Base-by-base conservation (phyloP, 2,888 invertebrate species). In the Leptinotarsa peninsularis region DNA sequence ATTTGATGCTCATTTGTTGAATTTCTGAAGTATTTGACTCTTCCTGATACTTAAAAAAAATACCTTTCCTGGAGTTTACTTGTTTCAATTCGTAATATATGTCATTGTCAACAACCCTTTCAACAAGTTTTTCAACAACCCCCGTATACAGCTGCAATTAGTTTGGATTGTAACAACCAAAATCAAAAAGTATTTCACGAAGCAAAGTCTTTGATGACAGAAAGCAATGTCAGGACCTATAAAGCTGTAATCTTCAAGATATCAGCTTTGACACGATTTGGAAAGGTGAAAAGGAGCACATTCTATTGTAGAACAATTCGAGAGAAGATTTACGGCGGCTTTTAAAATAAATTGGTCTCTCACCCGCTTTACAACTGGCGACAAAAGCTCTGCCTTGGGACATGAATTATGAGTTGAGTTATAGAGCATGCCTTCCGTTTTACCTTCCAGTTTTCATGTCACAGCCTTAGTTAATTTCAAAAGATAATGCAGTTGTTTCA, bases 341-440 rank as follows among this genome's bases (percentile, higher is more conserved):
- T 63, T 63, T 52, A 23, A 69, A 69, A 54, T 23, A 56, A 69
- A 56, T 69, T 69, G 56, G 33, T 63, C 63, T 49, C 56, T 69
- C n/a, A 15, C 81, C 82, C 84, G 85, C 84, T 84, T 77, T 81
- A 83, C 85, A 85, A 85, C 85, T 85, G 85, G 82, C 86, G 86
- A 85, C 86, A 85, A 85, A 84, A 83, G 83, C 81, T 76, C 81
- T 78, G 83, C 84, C 84, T 77, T 76, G 70, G 80, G 84, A 83
- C 82, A 85, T 85, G 84, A 85, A 86, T 86, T 85, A 84, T 83
- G 82, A 82, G 63, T 43, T 43, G 56, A 49, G 56, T 17, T 70
- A 67, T 67, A 7, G 14, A 43, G 13, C 50, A 10, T 15, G 33
- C 54, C 56, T 21, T 23, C 54, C n/a, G 56, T 49, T 15, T 49